Evolutionary conservation across 2,888 invertebrate genomes (phyloP), one percentile per base, ranked within the genome.

Genomic region (Drosophila bunnanda): DNA sequence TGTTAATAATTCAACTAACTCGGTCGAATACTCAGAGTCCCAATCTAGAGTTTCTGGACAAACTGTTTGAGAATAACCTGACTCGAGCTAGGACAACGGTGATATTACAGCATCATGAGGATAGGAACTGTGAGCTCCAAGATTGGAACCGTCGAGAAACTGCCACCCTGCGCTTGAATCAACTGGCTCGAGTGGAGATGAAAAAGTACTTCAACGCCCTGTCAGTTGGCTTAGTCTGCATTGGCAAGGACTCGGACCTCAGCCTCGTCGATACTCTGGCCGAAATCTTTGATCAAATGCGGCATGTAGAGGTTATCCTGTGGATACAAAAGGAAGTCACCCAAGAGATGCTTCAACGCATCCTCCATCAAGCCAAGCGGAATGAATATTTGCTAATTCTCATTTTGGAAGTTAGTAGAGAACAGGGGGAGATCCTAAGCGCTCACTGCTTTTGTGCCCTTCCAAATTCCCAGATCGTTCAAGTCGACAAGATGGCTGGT

Each of bases 141-240:
- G 36, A 67, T 4, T 25, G 72, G 0, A 55, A 44, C 20, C 12
- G 10, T 0, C 2, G 12, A 0, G 55, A 28, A 6, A 8, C 67
- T 2, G 66, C 80, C 1, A 54, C 9, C 1, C 7, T 78, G 9
- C 68, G 55, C 0, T 12, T 54, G 0, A 52, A 74, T 12, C 44
- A 64, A 8, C 22, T 28, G 0, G 8, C 25, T 0, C n/a, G 2
- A 4, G 12, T 76, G 1, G 7, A 17, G 6, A 2, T 71, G 3
- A 69, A 55, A 1, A 4, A n/a, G 0, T 1, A 13, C 10, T 69
- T 48, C 12, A 74, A 66, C 25, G 34, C 28, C 13, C 8, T 48
- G 9, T 2, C 20, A 2, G 7, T 80, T 8, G 43, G 34, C 6
- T 4, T 79, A 6, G 44, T 78, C 8, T 78, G 76, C 50, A 56